Base-by-base conservation (phyloP, 1,140 invertebrate species). In the Drosophila triauraria region DNA sequence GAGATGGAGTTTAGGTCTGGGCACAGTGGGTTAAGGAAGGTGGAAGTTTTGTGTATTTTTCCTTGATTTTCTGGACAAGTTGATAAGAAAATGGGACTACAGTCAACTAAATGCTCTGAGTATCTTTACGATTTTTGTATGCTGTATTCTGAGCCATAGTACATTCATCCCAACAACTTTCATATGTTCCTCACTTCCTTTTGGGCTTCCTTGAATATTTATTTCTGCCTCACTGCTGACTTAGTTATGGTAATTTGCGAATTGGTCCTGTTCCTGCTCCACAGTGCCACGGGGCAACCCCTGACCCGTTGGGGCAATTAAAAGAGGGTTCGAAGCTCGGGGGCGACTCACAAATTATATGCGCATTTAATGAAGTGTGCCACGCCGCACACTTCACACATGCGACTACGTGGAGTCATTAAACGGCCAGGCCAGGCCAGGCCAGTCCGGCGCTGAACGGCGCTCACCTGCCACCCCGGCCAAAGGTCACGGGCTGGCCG, bases 301-400 rank as follows among this genome's bases (percentile, higher is more conserved):
- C 10, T 46, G 53, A 32, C 35, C 43, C 30, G 32, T 1, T 20
- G 15, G 53, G 77, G 80, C 75, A 82, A 82, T 82, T 82, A 82
- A 82, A 69, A 70, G 63, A 54, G 56, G 67, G 68, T 82, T 83
- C 80, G 72, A 82, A 78, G 80, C 82, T 78, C 68, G 61, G 38
- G 23, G 23, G 40, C 64, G 48, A 32, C 60, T 65, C 79, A 75
- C 80, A 83, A 83, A 83, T 83, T 83, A 83, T 83, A 83, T 79
- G 75, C 75, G 75, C 80, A 83, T 83, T 83, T 83, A 83, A 83
- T 83, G 80, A 83, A 83, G 75, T 83, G 80, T 83, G 75, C 69
- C 58, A 61, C 44, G 62, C 61, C 40, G 62, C 59, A 65, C 48
- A 70, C 44, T 82, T 82, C 75, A 82, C 80, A 83, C 80, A 82